Evolutionary conservation across 2,797 vertebrate species (phyloP), one percentile per base, ranked within the genome.

Genomic region (Philypnodon macrostomus): DNA sequence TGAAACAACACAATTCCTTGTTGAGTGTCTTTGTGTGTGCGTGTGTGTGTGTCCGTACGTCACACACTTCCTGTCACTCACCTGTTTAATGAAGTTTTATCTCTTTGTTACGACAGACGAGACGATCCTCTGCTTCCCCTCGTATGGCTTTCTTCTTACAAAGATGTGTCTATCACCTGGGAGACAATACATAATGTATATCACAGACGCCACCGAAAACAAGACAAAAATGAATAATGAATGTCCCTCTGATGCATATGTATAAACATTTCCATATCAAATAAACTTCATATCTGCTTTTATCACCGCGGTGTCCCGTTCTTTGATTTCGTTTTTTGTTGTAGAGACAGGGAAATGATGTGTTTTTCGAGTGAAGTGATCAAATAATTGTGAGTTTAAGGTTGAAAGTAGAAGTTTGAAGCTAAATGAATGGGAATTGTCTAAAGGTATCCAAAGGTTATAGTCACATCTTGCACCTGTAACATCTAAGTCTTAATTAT

Each of bases 211-310:
- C 42, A 31, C 35, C 56, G 70, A 71, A 85, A 85, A 85, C 77
- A 75, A 81, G 81, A 70, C 75, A 68, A 75, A 61, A 61, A 87
- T 90, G 79, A 89, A 90, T 91, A 88, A 87, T 90, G 88, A 85
- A 89, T 87, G 46, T 30, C 63, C 60, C 4, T 19, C 34, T 18
- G 54, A 83, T 83, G 80, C 77, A 81, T 82, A 81, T 84, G 75
- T 79, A 83, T 82, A 77, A 77, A 82, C 53, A 85, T 90, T 87
- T 85, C 77, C 81, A 87, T 81, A 83, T 89, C 81, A 90, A 88
- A 89, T 83, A 88, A 81, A 87, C 80, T 79, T 66, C 62, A 67
- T 63, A 59, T 80, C 71, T 75, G 46, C 66, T 84, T 76, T 79
- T 77, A 68, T 67, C 54, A 64, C 62, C 69, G 34, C 8, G n/a